These are phyloP conservation scores for Scalopus aquaticus DNA, from an alignment of 2,113 vertebrate species.

Conservation along the genomic window DNA sequence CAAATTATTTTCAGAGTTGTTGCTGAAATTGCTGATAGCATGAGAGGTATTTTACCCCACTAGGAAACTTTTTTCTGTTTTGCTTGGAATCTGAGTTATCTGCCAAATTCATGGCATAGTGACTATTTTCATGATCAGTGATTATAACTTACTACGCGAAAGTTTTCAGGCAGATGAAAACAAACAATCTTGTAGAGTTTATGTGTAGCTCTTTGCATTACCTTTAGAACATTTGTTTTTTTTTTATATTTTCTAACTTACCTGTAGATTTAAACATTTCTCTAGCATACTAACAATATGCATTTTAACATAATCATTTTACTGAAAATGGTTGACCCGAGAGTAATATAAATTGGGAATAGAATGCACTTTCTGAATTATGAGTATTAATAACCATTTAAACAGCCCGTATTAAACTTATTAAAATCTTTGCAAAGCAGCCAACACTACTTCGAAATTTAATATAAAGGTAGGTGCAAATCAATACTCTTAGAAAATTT, in stretches of 20 bases:
- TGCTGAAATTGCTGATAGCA: conserved; percentile 44
- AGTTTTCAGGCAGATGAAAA: conserved; percentile 6
- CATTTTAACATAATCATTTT: conserved; percentile 38
- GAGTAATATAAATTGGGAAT: conserved; percentile 49
- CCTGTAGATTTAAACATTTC: conserved; percentile 42
- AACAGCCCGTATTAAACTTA: conserved; percentile 31
- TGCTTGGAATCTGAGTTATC: neutral
- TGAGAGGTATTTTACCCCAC: conserved; percentile 8
- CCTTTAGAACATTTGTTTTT: conserved; percentile 42
- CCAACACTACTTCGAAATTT: conserved; percentile 41
- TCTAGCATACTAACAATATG: conserved; percentile 22
- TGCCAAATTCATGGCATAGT: neutral
- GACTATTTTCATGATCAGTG: neutral
- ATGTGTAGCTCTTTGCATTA: neutral
- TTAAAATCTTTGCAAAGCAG: conserved; percentile 51
- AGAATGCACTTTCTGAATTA: conserved; percentile 50
- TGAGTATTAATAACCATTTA: conserved; percentile 51
- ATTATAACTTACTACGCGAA: neutral
- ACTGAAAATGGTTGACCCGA: conserved; percentile 40
- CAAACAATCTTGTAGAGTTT: conserved; percentile 14
- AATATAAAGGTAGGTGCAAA: conserved; percentile 39
- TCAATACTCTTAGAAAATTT: conserved; percentile 45
- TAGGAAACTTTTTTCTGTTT: conserved; percentile 2
- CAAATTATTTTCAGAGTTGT: conserved; percentile 42
- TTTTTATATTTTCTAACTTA: conserved; percentile 35